These are phyloP conservation scores for Drosophila emarginata DNA, from an alignment of 2,888 invertebrate species.

Conservation along the genomic window DNA sequence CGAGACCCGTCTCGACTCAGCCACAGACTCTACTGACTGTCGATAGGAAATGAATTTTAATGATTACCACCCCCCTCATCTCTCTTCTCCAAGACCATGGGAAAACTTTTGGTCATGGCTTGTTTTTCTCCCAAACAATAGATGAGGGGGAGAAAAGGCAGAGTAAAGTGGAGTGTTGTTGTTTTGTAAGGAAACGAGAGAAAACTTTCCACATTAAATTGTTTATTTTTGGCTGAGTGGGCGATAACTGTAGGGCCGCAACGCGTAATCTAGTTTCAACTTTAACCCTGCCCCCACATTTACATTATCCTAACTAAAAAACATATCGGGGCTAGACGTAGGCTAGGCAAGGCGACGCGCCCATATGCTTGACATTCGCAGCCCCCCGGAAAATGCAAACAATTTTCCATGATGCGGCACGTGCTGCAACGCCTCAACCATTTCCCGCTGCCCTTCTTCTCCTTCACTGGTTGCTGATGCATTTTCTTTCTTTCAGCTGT, in stretches of 20 bases:
- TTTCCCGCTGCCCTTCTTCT: constrained; percentile 14
- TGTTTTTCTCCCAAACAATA: constrained; percentile 30
- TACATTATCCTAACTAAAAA: no score
- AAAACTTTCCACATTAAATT: constrained; percentile 72
- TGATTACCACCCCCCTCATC: constrained; percentile 53
- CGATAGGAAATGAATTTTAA: constrained; percentile 76
- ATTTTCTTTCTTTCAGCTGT: constrained; percentile 62
- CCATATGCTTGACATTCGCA: constrained; percentile 44
- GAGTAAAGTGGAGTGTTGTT: constrained; percentile 43
- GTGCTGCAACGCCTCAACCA: constrained; percentile 59
- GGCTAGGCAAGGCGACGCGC: constrained; percentile 11
- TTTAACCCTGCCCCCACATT: constrained; percentile 19
- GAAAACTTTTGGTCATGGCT: constrained; percentile 53
- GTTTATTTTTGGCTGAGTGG: constrained; percentile 66
- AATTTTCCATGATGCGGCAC: constrained; percentile 60
- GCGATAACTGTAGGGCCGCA: constrained; percentile 57
- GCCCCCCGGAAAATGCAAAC: constrained; percentile 44
- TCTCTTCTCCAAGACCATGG: not conserved
- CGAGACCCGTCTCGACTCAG: constrained; percentile 37
- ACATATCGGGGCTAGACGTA: no score
- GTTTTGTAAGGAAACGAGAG: constrained; percentile 30
- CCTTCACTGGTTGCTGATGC: not conserved
- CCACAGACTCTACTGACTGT: constrained; percentile 49
- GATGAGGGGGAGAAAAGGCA: not conserved
- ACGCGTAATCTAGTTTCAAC: constrained; percentile 38